Conservation (phyloP, 2,797 vertebrate species). For the Lateolabrax maculatus region DNA sequence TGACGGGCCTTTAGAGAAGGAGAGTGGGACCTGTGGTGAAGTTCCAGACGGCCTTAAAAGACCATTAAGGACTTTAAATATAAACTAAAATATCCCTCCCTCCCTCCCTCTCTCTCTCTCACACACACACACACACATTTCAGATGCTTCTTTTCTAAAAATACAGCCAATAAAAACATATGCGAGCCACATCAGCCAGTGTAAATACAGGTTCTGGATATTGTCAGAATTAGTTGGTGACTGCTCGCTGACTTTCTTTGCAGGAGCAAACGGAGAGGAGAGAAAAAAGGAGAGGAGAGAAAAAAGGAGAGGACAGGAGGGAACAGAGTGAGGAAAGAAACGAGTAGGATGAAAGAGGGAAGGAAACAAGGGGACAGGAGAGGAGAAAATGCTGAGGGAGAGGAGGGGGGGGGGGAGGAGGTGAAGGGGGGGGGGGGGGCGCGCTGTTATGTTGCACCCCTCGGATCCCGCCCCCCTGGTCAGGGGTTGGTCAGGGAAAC, state of each 20-base stretch:
- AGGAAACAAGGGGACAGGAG: neutral
- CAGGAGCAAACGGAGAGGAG: constrained; percentile 6
- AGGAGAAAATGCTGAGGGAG: neutral
- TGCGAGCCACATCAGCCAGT: constrained; percentile 50
- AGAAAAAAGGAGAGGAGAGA: neutral
- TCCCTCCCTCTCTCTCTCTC: constrained; percentile 12
- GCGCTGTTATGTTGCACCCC: constrained; percentile 58
- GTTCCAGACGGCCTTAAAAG: constrained; percentile 62
- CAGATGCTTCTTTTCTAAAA: constrained; percentile 63
- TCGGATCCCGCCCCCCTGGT: constrained; percentile 70
- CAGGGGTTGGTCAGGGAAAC: constrained; percentile 75
- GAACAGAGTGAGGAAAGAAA: neutral
- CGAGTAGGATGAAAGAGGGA: neutral
- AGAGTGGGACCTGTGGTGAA: constrained; percentile 77
- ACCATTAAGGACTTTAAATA: constrained; percentile 69
- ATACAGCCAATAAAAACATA: constrained; percentile 67
- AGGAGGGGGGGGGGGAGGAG: constrained; percentile 7
- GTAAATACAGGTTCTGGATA: constrained; percentile 65
- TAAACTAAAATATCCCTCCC: constrained; percentile 67
- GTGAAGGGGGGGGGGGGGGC: constrained; percentile 15
- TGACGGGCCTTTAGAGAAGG: constrained; percentile 68
- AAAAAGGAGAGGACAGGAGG: constrained; percentile 6
- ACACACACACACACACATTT: constrained; percentile 1
- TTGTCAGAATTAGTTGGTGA: constrained; percentile 53
- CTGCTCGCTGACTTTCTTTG: constrained; percentile 42